Evolutionary conservation across 64 coral and sea anemone species (phyloP).

Genomic region (Exaiptasia diaphana): DNA sequence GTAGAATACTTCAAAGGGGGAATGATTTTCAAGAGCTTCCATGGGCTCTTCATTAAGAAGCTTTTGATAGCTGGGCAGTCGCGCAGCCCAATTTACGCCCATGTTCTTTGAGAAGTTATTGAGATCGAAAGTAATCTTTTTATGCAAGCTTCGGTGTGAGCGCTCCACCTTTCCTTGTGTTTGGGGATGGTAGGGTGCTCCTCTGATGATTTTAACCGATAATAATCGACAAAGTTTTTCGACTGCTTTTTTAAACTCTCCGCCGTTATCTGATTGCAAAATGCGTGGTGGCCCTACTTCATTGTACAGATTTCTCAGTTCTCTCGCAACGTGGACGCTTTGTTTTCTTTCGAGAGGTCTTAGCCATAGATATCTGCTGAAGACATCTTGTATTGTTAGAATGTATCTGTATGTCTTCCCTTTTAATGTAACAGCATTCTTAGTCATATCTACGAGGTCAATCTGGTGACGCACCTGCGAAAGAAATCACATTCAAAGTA

Average conservation of each 20-base stretch:
- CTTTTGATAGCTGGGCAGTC: conserved; percentile 41
- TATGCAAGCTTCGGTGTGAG: conserved; percentile 15
- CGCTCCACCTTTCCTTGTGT: conserved; percentile 52
- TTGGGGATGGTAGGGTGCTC: conserved; percentile 42
- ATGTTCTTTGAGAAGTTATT: background rate
- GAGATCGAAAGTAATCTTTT: conserved; percentile 38
- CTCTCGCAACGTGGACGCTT: conserved; percentile 9
- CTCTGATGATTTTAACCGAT: conserved; percentile 27
- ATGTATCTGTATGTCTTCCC: conserved; percentile 28
- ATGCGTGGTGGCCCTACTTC: conserved; percentile 27
- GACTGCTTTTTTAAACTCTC: conserved; percentile 30
- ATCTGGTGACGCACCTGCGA: conserved; percentile 35
- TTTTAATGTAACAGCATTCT: conserved; percentile 1
- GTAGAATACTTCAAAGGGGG: conserved; percentile 51
- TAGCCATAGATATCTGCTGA: conserved; percentile 54
- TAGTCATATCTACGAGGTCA: conserved; percentile 34
- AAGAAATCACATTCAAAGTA: too few relatives aligned
- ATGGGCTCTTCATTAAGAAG: conserved; percentile 53
- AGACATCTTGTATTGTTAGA: conserved; percentile 30
- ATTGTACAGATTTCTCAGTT: background rate
- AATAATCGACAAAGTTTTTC: background rate
- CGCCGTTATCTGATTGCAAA: conserved; percentile 16
- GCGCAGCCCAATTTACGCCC: conserved; percentile 51
- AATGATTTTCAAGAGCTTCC: conserved; percentile 44
- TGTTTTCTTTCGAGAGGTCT: conserved; percentile 26